Evolutionary conservation across 2,113 vertebrate genomes (phyloP).

Genomic region (Mus pahari): DNA sequence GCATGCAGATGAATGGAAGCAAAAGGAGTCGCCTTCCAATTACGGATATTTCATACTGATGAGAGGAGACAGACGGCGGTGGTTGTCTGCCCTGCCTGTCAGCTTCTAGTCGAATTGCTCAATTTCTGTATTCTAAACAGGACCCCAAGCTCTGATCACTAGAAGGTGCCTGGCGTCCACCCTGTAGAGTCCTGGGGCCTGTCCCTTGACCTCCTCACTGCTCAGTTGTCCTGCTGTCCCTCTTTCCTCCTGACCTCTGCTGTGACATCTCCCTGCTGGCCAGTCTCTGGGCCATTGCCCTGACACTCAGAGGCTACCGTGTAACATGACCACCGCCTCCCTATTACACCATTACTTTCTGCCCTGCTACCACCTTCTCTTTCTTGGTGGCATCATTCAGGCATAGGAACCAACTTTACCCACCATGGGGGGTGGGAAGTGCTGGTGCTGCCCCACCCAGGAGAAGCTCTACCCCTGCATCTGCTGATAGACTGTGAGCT

Average conservation of each 20-base stretch:
- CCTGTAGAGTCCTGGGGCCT: accelerated
- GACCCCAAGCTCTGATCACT: constrained; percentile 53
- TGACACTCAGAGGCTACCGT: background rate
- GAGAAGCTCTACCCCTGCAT: accelerated
- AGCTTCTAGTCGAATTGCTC: constrained; percentile 62
- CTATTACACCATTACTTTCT: accelerated
- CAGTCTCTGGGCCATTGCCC: background rate
- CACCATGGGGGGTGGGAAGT: accelerated
- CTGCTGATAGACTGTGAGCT: too few relatives aligned
- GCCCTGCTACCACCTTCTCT: background rate
- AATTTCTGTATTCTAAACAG: constrained; percentile 74
- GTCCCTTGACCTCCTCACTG: too few relatives aligned
- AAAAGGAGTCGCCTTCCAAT: constrained; percentile 75
- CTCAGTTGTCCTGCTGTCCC: background rate
- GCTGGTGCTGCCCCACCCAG: background rate
- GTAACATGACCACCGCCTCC: background rate
- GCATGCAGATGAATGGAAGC: constrained; percentile 77
- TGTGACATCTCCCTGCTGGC: background rate
- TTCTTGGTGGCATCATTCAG: background rate
- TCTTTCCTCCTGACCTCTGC: background rate
- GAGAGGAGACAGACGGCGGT: constrained; percentile 77
- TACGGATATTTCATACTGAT: constrained; percentile 77
- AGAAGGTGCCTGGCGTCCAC: accelerated
- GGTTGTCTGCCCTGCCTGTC: constrained; percentile 74
- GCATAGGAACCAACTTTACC: background rate